A percentile compares a stretch with the other conserved stretches of the same genome.
Evolutionary conservation across 2,888 invertebrate species (phyloP).

Genomic region (Zelleria hepariella): DNA sequence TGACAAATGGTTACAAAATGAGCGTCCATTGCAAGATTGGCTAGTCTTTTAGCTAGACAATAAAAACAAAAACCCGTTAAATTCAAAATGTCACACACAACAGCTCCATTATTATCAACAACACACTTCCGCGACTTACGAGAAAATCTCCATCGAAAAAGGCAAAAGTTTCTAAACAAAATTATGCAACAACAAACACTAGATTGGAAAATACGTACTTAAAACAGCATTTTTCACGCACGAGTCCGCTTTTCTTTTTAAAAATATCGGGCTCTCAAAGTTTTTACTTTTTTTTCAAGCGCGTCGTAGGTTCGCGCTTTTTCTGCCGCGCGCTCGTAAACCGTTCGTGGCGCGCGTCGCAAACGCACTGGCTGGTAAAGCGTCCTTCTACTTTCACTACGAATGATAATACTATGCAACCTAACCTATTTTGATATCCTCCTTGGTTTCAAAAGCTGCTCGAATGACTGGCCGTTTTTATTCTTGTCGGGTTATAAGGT

Average conservation of each 20-base stretch:
- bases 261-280: conserved; percentile 3
- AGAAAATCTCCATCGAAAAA: conserved; percentile 3
- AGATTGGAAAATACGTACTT: conserved; percentile 42
- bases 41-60: not conserved
- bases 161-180: not conserved
- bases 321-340: conserved; percentile 8
- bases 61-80: conserved; percentile 21
- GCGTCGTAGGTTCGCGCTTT: not conserved
- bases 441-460: not conserved
- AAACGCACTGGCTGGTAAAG: conserved; percentile 34
- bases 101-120: conserved; percentile 5
- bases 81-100: conserved; percentile 29
- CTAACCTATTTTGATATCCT: conserved; percentile 13
- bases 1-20: not conserved
- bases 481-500: conserved; percentile 8
- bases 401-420: conserved; percentile 35
- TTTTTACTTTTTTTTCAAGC: conserved; percentile 1
- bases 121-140: conserved; percentile 28
- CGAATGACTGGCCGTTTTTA: not conserved
- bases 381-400: conserved; percentile 66
- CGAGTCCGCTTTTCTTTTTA: not conserved
- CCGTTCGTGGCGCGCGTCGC: conserved; percentile 24
- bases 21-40: not conserved
- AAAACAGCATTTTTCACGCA: conserved; percentile 31
- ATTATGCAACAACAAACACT: conserved; percentile 16